Base-by-base conservation (phyloP, 2,797 vertebrate genomes). In the Clarias fuscus region DNA sequence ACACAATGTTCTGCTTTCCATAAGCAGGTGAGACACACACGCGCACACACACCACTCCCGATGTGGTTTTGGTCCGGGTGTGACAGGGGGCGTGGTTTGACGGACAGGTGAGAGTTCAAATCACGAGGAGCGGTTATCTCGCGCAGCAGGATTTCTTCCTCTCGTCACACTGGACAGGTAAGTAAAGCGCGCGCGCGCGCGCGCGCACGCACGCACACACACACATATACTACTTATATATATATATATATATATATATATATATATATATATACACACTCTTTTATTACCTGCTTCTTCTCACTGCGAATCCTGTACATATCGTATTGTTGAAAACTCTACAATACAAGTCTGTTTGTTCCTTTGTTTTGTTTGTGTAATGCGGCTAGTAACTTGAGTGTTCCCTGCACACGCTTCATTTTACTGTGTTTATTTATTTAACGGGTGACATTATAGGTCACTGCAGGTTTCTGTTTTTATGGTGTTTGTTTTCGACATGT, bases 81-180 rank as follows among this genome's bases (percentile, higher is more conserved):
- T 53, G 64, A 3, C 40, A 67, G 6, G 40, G 79, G 80, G 80
- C 80, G 80, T 53, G 80, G 80, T 30, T 82, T 68, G 64, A 68
- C 65, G 62, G 43, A 18, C 80, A 56, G n/a, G 17, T 30, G 64
- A 82, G 64, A 67, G 64, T 64, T 68, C 40, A 82, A 82, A 68
- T 40, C 64, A 30, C 15, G 64, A 30, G 79, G 24, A 48, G 64
- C 10, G 30, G 62, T 33, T 5, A 13, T 65, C 37, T 80, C 78
- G 59, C 78, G 59, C 78, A 64, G 30, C 1, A 80, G n/a, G 53
- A 40, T 56, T 68, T 82, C 18, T 30, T 15, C 37, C 3, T 22
- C 62, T 7, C 43, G 13, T 61, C 61, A 15, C 13, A 3, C 30
- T 18, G 64, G 4, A 33, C 10, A 30, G 43, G 80, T 67, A 67